Evolutionary conservation across 2,888 invertebrate species (phyloP).

Genomic region (Cecidostiba fungosa): DNA sequence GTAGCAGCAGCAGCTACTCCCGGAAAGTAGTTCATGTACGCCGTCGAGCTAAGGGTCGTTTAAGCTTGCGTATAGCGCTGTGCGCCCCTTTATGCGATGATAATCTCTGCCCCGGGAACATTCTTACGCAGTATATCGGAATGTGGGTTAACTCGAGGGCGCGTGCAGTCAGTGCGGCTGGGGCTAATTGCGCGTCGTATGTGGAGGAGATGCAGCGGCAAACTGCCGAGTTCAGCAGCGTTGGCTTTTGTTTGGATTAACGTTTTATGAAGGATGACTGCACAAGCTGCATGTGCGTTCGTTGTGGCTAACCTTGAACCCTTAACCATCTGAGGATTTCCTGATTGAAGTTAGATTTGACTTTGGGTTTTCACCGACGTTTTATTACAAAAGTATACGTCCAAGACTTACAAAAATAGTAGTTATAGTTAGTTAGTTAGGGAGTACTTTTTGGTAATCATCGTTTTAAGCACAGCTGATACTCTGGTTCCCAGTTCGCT

Average conservation of each 20-base stretch:
- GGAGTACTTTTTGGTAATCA: background rate
- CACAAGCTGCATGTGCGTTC: background rate
- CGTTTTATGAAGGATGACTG: constrained; percentile 5
- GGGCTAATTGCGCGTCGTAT: constrained; percentile 34
- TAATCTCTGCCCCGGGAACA: constrained; percentile 35
- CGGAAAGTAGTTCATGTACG: constrained; percentile 43
- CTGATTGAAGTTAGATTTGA: background rate
- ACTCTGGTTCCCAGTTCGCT: constrained; percentile 53
- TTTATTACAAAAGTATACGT: background rate
- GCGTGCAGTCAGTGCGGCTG: background rate
- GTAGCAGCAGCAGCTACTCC: background rate
- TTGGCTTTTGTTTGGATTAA: background rate
- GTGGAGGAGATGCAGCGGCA: background rate
- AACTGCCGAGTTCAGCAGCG: background rate
- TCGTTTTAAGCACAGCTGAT: background rate
- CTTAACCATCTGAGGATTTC: background rate
- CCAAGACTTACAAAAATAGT: background rate
- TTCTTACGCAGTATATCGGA: constrained; percentile 55
- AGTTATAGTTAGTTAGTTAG: too few relatives aligned
- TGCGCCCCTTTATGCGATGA: constrained; percentile 36
- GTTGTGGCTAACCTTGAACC: background rate
- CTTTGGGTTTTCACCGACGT: background rate
- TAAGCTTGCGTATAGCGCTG: constrained; percentile 10
- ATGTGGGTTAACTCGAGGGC: constrained; percentile 41
- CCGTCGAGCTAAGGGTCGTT: constrained; percentile 36